Base-by-base conservation (phyloP, 1,140 invertebrate genomes). In the Monochamus saltuarius region DNA sequence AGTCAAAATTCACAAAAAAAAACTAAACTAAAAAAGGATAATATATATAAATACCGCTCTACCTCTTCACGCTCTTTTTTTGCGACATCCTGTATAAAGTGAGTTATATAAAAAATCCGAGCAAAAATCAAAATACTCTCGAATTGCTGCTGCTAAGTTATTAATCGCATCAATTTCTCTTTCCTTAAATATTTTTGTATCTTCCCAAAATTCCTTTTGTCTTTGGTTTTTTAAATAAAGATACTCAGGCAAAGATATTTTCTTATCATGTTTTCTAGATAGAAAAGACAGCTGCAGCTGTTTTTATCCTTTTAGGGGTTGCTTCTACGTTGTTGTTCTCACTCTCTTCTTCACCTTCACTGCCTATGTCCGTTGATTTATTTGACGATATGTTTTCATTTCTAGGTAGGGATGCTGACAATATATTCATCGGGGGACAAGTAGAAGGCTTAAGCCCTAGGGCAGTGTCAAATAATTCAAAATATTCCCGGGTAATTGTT, bases 141-240 rank as follows among this genome's bases (percentile, higher is more conserved):
- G 40, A 13, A 42, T 42, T 13, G 40, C 40, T 13, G n/a, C 16
- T 13, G n/a, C 40, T 17, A 42, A 42, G 16, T 17, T 42, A 42
- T 17, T 42, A 42, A 42, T 42, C 16, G 40, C n/a, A 13, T 42
- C 40, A 13, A 42, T 42, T 42, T 42, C 40, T 7, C 40, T 42
- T 17, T 17, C 40, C 16, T 42, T 42, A 42, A 42, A 17, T 42
- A 2, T 42, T 42, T 42, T 42, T 42, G 2, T 42, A 13, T 13
- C 40, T 13, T 42, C 40, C 40, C n/a, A 42, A 13, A 17, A 2
- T 17, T 42, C 40, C 16, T 42, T 42, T 13, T 7, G 2, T 13
- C 40, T 13, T 42, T 42, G n/a, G 16, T 42, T 42, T 42, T 42
- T 42, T 42, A 29, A 13, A 42, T 42, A 42, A 13, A 42, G 40